These are phyloP conservation scores for Megalops cyprinoides DNA, from an alignment of 2,797 vertebrate genomes.

Conservation along the genomic window DNA sequence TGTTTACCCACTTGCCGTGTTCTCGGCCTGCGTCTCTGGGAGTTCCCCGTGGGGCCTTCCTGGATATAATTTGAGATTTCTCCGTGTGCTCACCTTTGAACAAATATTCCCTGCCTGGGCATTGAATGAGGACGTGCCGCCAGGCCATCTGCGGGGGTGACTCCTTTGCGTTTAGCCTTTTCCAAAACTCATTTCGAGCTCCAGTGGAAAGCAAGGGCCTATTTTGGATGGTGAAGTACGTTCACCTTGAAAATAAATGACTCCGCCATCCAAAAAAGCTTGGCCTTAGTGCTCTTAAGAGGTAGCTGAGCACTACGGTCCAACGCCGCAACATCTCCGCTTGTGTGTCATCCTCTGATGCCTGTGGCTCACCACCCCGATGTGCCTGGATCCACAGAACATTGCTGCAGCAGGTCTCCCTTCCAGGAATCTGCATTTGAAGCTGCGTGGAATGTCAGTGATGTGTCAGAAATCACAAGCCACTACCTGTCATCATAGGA, in stretches of 20 bases:
- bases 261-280: not conserved
- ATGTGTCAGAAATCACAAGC: not conserved
- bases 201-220: not conserved
- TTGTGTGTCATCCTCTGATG: not conserved
- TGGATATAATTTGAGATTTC: constrained; percentile 3
- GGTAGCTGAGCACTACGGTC: not conserved
- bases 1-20: not conserved
- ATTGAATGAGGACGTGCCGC: not conserved
- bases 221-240: not conserved
- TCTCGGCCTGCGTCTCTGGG: not conserved
- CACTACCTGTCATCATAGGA: not conserved
- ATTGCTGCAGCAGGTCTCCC: too few relatives aligned
- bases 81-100: not conserved
- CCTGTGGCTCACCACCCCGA: not conserved
- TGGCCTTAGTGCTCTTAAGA: not conserved
- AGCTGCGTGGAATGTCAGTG: not conserved
- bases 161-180: not conserved
- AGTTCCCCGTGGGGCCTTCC: not conserved
- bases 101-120: constrained; percentile 2
- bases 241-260: not conserved
- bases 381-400: not conserved
- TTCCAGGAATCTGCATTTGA: not conserved
- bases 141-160: not conserved
- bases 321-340: not conserved
- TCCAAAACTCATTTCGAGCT: not conserved